Percentiles rank a stretch among this genome's conserved stretches.
Evolutionary conservation across 2,888 invertebrate genomes (phyloP).

Genomic region (Drosophila differens): DNA sequence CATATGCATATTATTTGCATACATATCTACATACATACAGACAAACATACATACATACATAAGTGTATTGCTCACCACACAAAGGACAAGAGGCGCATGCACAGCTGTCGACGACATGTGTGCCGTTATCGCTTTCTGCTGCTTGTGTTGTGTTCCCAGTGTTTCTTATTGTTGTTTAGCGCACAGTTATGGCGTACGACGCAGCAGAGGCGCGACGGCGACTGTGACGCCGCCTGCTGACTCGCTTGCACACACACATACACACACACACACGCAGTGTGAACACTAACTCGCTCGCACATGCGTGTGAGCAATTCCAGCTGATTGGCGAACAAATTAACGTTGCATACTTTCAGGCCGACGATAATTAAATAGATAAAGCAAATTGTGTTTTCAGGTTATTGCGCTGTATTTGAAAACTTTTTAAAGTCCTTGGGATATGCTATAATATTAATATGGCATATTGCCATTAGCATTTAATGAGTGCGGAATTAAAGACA

Average conservation of each 20-base stretch:
- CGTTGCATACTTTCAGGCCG: conserved; percentile 64
- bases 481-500: neutral
- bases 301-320: conserved; percentile 41
- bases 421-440: neutral
- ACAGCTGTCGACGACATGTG: conserved; percentile 33
- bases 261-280: conserved; percentile 9
- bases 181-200: conserved; percentile 59
- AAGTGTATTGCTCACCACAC: neutral
- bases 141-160: neutral
- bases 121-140: conserved; percentile 51
- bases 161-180: conserved; percentile 30
- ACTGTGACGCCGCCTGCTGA: conserved; percentile 24
- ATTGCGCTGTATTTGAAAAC: neutral
- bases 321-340: conserved; percentile 2
- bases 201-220: conserved; percentile 31
- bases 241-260: conserved; percentile 48
- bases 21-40: conserved; percentile 3
- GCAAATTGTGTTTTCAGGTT: neutral
- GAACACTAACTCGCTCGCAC: conserved; percentile 39
- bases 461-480: neutral
- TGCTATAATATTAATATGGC: neutral
- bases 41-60: neutral
- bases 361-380: neutral
- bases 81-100: conserved; percentile 16
- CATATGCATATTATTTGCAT: conserved; percentile 13